phyloP scores from a whole-genome alignment of 2,888 invertebrate genomes.

The Gari tellinella region DNA sequence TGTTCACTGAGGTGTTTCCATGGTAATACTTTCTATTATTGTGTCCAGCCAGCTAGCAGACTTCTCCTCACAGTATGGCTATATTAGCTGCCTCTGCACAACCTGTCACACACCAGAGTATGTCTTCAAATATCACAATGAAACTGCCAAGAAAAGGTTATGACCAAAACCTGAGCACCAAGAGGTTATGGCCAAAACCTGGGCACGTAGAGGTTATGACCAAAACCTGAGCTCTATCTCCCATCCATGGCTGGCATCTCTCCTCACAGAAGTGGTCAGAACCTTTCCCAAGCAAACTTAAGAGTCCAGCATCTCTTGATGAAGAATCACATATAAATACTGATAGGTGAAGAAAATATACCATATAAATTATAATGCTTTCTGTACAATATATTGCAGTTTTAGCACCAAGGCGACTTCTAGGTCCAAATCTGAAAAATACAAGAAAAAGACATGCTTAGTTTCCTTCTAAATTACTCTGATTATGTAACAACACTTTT shows the following conservation, averaged over 20 bases:
- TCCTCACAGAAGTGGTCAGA: too few species aligned
- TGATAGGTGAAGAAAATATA: conserved; percentile 54
- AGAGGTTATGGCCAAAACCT: conserved; percentile 7
- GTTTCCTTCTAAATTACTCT: too few species aligned
- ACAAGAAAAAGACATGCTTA: background rate
- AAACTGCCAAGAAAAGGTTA: conserved; percentile 14
- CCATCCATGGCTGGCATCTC: too few species aligned
- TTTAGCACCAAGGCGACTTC: conserved; percentile 46
- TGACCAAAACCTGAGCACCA: conserved; percentile 1
- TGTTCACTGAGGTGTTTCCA: too few species aligned
- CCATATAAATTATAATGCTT: conserved; percentile 67
- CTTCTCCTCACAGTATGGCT: background rate
- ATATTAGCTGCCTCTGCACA: conserved; percentile 27
- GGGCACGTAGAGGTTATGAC: conserved; percentile 13
- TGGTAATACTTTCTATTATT: too few species aligned
- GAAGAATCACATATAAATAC: conserved; percentile 62
- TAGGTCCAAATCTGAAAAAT: conserved; percentile 33
- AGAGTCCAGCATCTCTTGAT: conserved; percentile 20
- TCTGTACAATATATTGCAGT: conserved; percentile 65
- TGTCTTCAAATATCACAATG: conserved; percentile 48
- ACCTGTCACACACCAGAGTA: conserved; percentile 8
- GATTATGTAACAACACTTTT: too few species aligned
- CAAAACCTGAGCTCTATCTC: background rate
- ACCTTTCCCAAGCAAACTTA: too few species aligned
- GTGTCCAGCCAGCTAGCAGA: too few species aligned